A percentile compares a stretch with the other conserved stretches of the same genome.
These are phyloP conservation scores for Chloroceryle amazona DNA, from an alignment of 2,797 vertebrate genomes.

Conservation along the genomic window DNA sequence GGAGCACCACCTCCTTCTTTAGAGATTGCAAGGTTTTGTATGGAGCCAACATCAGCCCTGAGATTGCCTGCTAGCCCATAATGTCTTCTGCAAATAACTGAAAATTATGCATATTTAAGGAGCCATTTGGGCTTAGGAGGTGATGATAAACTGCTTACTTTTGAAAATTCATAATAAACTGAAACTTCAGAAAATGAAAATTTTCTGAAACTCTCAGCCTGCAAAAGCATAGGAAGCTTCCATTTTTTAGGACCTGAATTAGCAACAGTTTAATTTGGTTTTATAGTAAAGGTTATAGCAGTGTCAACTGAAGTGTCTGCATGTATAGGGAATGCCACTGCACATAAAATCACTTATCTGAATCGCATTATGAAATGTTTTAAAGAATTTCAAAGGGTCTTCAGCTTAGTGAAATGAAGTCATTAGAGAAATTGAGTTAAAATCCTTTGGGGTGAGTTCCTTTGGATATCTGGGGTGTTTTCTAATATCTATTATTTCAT, in stretches of 20 bases:
- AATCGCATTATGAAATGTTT: conserved; percentile 4
- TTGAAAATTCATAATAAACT: not conserved
- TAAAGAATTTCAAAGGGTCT: not conserved
- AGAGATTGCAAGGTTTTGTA: not conserved
- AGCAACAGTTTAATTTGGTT: not conserved
- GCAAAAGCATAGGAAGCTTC: not conserved
- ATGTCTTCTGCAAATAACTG: not conserved
- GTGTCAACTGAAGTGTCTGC: not conserved
- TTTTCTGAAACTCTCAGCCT: not conserved
- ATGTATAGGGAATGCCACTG: not conserved
- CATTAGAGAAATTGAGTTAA: conserved; percentile 3
- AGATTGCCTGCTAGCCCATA: not conserved
- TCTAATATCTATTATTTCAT: not conserved
- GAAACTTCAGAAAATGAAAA: not conserved
- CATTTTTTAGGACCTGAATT: not conserved
- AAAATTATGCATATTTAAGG: not conserved
- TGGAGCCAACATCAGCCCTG: not conserved
- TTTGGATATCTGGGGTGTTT: not conserved
- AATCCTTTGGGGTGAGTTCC: not conserved
- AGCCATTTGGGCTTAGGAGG: not conserved
- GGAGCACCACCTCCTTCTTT: not conserved
- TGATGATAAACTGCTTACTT: not conserved
- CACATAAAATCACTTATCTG: not conserved
- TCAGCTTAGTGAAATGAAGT: conserved; percentile 4
- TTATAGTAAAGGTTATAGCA: not conserved